Evolutionary conservation across 2,797 vertebrate genomes (phyloP).

Genomic region (Okamejei kenojei): DNA sequence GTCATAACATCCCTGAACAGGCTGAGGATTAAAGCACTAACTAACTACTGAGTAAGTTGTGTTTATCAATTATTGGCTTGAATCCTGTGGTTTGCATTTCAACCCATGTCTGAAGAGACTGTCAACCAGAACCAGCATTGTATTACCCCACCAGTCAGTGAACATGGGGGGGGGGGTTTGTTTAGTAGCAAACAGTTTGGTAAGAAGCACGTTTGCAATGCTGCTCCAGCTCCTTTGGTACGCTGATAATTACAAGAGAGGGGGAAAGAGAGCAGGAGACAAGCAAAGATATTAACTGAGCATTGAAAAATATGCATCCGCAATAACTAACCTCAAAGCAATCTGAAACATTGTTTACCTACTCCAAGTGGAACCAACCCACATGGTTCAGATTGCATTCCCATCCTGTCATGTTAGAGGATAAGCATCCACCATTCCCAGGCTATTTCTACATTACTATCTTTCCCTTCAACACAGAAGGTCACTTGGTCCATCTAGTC

Average conservation of each 20-base stretch:
- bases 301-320: background rate
- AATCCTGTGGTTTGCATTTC: constrained; percentile 8
- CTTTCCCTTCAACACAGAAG: too few species aligned
- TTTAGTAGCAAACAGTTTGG: background rate
- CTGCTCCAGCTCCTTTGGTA: constrained; percentile 21
- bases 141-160: background rate
- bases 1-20: background rate
- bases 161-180: background rate
- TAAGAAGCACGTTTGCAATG: background rate
- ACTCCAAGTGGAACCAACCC: background rate
- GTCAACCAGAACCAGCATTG: too few species aligned
- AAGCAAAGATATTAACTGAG: background rate
- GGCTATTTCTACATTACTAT: background rate
- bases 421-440: background rate
- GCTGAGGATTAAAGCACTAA: background rate
- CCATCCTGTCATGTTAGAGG: background rate
- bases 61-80: background rate
- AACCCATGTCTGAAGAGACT: background rate
- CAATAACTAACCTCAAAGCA: background rate
- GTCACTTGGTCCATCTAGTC: too few species aligned
- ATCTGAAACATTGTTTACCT: background rate
- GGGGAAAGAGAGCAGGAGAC: background rate
- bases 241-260: background rate
- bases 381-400: background rate
- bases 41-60: background rate